A percentile compares a stretch with the other conserved stretches of the same genome.
These are phyloP conservation scores for Pycnonotus jocosus DNA, from an alignment of 2,113 vertebrate genomes.

Conservation along the genomic window DNA sequence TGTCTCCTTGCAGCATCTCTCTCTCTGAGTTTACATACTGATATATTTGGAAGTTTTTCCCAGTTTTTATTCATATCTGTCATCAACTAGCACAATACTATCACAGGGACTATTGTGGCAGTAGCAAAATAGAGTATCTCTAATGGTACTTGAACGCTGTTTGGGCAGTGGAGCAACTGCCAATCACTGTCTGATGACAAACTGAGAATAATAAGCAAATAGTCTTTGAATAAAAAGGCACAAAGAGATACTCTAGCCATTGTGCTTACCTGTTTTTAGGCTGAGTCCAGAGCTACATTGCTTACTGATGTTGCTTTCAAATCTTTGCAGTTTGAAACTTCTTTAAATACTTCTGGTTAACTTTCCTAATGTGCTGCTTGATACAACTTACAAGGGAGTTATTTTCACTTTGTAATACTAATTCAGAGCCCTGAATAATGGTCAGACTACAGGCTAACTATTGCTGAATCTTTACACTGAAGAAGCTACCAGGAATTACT, in stretches of 20 bases:
- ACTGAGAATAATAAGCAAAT: background rate
- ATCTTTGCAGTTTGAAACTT: background rate
- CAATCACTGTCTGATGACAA: background rate
- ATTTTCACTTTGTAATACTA: background rate
- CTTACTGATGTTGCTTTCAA: background rate
- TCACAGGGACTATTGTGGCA: background rate
- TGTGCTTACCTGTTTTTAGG: background rate
- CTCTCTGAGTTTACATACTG: background rate
- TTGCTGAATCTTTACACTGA: background rate
- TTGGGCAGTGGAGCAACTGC: background rate
- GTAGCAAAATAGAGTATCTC: background rate
- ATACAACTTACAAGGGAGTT: background rate
- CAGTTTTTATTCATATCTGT: background rate
- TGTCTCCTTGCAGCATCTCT: background rate
- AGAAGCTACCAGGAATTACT: background rate
- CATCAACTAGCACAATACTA: background rate
- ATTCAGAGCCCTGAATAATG: background rate
- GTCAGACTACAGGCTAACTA: background rate
- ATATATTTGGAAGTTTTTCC: background rate
- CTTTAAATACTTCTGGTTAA: background rate
- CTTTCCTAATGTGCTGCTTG: background rate
- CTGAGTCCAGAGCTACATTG: background rate
- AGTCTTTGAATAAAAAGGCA: background rate
- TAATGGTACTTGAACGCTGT: rapidly evolving
- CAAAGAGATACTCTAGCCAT: background rate